Conservation (phyloP, 2,113 vertebrate species). For the Holacanthus passer region DNA sequence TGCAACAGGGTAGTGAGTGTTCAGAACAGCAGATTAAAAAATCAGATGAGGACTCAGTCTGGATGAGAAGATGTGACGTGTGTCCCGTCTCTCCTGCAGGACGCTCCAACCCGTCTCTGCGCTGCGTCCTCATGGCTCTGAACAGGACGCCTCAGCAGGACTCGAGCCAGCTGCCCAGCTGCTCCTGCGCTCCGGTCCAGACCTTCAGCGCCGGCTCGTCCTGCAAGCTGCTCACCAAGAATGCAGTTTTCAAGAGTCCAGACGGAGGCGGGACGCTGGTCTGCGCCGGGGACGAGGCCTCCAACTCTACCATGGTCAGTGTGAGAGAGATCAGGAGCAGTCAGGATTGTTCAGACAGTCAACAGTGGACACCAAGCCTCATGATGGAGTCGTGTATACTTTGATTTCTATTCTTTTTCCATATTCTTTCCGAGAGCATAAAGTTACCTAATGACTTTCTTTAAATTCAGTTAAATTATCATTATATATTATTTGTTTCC, state of each 20-base stretch:
- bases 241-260: constrained; percentile 91
- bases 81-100: constrained; percentile 77
- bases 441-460: no score
- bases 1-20: no score
- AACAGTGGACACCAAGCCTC: no score
- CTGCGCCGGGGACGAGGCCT: constrained; percentile 94
- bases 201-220: constrained; percentile 91
- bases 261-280: constrained; percentile 87
- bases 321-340: no score
- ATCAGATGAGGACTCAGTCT: no score
- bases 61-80: no score
- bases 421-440: no score
- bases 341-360: no score
- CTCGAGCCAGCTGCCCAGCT: constrained; percentile 80
- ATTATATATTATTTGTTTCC: no score
- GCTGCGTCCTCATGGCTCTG: constrained; percentile 93
- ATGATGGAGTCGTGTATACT: no score
- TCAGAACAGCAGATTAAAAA: background rate
- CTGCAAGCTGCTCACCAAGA: constrained; percentile 96
- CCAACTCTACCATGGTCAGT: constrained; percentile 92
- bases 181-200: constrained; percentile 89
- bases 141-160: constrained; percentile 81
- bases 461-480: no score
- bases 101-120: constrained; percentile 87
- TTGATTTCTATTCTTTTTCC: no score